Conservation (phyloP, 2,888 invertebrate species). For the Chrysolina haemoptera region DNA sequence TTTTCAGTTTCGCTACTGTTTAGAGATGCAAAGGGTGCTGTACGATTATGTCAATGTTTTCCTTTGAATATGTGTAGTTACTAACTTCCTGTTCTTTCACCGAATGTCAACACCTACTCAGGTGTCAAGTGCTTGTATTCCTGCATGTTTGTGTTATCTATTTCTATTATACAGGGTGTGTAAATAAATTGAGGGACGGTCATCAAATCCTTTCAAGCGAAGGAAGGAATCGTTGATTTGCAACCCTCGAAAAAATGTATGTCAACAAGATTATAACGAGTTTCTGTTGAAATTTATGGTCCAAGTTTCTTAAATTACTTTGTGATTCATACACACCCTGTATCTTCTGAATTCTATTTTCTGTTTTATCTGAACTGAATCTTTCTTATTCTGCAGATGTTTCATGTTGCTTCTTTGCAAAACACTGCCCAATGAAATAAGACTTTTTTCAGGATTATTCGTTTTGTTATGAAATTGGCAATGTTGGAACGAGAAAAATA, state of each 20-base stretch:
- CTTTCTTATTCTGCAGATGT: not conserved
- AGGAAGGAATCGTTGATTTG: too few relatives aligned
- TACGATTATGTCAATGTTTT: conserved; percentile 2
- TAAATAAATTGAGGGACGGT: not conserved
- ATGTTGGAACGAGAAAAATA: too few relatives aligned
- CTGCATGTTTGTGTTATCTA: not conserved
- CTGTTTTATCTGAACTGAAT: not conserved
- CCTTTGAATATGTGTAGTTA: not conserved
- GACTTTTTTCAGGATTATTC: not conserved
- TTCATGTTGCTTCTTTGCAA: conserved; percentile 3
- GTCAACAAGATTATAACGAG: too few relatives aligned
- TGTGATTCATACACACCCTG: not conserved
- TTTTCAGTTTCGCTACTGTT: conserved; percentile 7
- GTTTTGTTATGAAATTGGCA: not conserved
- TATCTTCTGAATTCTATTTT: not conserved
- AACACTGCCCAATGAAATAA: not conserved
- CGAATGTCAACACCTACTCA: not conserved
- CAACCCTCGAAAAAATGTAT: too few relatives aligned
- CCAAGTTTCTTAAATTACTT: not conserved
- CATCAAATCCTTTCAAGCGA: not conserved
- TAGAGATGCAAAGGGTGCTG: not conserved
- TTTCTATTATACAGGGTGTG: not conserved
- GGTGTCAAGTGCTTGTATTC: not conserved
- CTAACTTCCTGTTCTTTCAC: not conserved
- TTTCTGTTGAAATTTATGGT: too few relatives aligned